Conservation (phyloP, 2,888 invertebrate species). For the Corythucha ciliata region DNA sequence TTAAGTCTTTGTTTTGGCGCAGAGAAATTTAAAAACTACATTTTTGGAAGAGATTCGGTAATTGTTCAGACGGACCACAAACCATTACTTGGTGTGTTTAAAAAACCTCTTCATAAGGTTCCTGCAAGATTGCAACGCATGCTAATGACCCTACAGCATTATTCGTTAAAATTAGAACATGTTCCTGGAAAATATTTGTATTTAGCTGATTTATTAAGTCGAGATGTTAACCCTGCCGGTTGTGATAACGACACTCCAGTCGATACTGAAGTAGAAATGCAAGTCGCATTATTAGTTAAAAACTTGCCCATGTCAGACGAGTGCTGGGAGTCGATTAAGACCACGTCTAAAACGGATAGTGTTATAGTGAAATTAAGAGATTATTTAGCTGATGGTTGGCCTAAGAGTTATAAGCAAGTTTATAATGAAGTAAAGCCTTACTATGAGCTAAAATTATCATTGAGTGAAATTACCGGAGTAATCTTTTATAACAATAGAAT, state of each 20-base stretch:
- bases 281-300: constrained; percentile 28
- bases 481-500: constrained; percentile 12
- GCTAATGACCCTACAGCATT: constrained; percentile 20
- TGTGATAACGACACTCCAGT: constrained; percentile 25
- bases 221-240: constrained; percentile 20
- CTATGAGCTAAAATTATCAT: constrained; percentile 19
- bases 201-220: constrained; percentile 33
- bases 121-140: constrained; percentile 26
- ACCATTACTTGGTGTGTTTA: constrained; percentile 22
- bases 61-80: constrained; percentile 23
- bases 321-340: constrained; percentile 25
- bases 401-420: background rate
- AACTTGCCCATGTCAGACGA: constrained; percentile 31
- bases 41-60: constrained; percentile 23
- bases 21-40: constrained; percentile 38
- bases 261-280: constrained; percentile 24
- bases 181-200: constrained; percentile 35
- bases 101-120: constrained; percentile 23
- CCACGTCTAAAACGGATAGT: constrained; percentile 25
- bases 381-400: background rate
- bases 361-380: background rate
- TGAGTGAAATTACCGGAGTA: constrained; percentile 13
- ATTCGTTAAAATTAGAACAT: constrained; percentile 28
- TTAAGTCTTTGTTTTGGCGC: constrained; percentile 31
- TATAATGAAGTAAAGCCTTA: constrained; percentile 8